These are phyloP conservation scores for Clostera curtula DNA, from an alignment of 2,888 invertebrate species.

Conservation along the genomic window DNA sequence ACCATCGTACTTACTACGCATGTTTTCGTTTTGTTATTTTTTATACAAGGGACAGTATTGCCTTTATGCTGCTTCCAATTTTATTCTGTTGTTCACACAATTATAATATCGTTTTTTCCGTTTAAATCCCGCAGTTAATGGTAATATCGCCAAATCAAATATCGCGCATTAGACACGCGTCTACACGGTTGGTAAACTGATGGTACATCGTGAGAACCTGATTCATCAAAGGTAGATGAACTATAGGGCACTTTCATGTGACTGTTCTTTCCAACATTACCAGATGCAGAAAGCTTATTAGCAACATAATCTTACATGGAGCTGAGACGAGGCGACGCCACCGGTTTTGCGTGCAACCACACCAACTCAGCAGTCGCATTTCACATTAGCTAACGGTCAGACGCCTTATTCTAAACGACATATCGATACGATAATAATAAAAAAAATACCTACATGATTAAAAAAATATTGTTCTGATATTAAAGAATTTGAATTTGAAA, in stretches of 20 bases:
- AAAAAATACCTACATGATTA: not conserved
- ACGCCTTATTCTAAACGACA: not conserved
- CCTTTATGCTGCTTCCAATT: no score
- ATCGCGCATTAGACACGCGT: no score
- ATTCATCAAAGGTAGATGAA: slow-evolving; percentile 23
- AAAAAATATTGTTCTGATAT: slow-evolving; percentile 3
- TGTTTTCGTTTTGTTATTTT: no score
- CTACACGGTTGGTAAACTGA: not conserved
- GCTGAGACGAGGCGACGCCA: slow-evolving; percentile 25
- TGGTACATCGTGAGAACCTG: no score
- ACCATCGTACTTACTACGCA: no score
- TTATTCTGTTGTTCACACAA: no score
- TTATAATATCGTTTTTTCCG: no score
- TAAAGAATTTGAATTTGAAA: no score
- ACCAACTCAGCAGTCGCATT: not conserved
- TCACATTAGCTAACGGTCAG: not conserved
- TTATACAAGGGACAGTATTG: no score
- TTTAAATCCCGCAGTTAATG: no score
- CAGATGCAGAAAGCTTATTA: not conserved
- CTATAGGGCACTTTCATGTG: slow-evolving; percentile 38
- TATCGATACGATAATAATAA: slow-evolving; percentile 1
- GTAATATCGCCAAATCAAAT: no score
- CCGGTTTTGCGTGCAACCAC: slow-evolving; percentile 34
- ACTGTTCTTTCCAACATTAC: slow-evolving; percentile 38
- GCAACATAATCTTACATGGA: slow-evolving; percentile 10